Evolutionary conservation across 2,797 vertebrate species (phyloP).

Genomic region (Fistularia tabacaria): DNA sequence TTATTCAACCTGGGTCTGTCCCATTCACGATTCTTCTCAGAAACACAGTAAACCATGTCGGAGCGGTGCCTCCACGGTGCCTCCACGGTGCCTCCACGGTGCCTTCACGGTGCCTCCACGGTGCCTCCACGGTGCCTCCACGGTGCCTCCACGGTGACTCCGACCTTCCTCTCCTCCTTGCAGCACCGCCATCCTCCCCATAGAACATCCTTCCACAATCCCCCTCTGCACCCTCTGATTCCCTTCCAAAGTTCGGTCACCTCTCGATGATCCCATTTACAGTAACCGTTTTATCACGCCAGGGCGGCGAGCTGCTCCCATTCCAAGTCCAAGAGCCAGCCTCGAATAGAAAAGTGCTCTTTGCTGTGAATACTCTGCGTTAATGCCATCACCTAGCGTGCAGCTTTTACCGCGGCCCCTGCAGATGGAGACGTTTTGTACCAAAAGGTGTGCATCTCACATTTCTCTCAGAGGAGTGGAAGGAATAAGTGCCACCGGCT

Average conservation of each 20-base stretch:
- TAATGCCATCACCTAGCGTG: slow-evolving; percentile 44
- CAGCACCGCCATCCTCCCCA: too few relatives aligned
- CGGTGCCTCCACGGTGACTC: too few relatives aligned
- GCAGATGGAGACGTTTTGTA: slow-evolving; percentile 56
- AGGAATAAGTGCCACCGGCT: slow-evolving; percentile 24
- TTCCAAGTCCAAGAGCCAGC: slow-evolving; percentile 16
- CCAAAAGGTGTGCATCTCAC: slow-evolving; percentile 33
- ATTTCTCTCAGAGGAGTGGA: slow-evolving; percentile 34
- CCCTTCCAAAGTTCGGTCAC: slow-evolving; percentile 28
- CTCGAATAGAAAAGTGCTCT: slow-evolving; percentile 48
- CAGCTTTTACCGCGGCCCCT: slow-evolving; percentile 28
- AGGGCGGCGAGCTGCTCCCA: slow-evolving; percentile 32
- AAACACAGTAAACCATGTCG: too few relatives aligned
- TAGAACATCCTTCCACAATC: slow-evolving; percentile 7
- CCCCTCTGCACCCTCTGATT: slow-evolving; percentile 18
- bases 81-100: too few relatives aligned
- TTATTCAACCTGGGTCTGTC: too few relatives aligned
- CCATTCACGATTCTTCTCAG: too few relatives aligned
- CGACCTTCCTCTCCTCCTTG: too few relatives aligned
- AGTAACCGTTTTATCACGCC: slow-evolving; percentile 37
- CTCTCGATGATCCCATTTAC: slow-evolving; percentile 36
- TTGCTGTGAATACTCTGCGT: slow-evolving; percentile 35
- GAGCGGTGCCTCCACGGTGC: too few relatives aligned
- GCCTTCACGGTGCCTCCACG: too few relatives aligned
- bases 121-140: too few relatives aligned